Evolutionary conservation across 1,140 invertebrate genomes (phyloP).

Genomic region (Drosophila nannoptera): DNA sequence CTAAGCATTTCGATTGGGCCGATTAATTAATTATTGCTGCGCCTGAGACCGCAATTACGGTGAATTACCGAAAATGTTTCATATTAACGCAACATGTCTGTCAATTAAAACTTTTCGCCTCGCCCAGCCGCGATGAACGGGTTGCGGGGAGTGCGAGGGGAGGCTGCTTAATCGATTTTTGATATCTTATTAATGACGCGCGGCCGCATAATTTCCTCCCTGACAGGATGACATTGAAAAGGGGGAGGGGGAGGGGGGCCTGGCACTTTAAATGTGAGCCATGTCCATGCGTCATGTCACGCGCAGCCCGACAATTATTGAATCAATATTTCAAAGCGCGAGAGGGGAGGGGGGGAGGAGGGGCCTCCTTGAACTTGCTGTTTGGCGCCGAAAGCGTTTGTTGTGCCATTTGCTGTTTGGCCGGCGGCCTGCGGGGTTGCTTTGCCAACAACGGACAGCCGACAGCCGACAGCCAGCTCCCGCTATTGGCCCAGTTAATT

Average conservation of each 20-base stretch:
- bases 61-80: conserved; percentile 36
- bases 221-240: conserved; percentile 37
- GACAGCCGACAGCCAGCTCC: neutral
- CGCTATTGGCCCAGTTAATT: conserved; percentile 30
- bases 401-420: conserved; percentile 15
- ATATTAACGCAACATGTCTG: conserved; percentile 46
- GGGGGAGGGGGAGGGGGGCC: neutral
- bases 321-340: conserved; percentile 48
- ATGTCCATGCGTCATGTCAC: conserved; percentile 13
- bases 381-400: conserved; percentile 16
- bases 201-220: conserved; percentile 30
- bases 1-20: conserved; percentile 41
- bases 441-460: neutral
- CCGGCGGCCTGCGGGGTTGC: conserved; percentile 27
- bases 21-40: conserved; percentile 45
- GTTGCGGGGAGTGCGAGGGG: neutral
- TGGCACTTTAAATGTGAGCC: conserved; percentile 49
- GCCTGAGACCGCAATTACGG: conserved; percentile 32
- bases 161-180: conserved; percentile 67
- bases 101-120: conserved; percentile 64
- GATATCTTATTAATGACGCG: conserved; percentile 65
- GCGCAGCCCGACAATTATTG: conserved; percentile 50
- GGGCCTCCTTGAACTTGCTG: conserved; percentile 61
- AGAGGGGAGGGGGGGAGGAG: no score
- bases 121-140: conserved; percentile 24